Evolutionary conservation across 2,797 vertebrate species (phyloP), one percentile per base, ranked within the genome.

Genomic region (Hippoglossus hippoglossus): DNA sequence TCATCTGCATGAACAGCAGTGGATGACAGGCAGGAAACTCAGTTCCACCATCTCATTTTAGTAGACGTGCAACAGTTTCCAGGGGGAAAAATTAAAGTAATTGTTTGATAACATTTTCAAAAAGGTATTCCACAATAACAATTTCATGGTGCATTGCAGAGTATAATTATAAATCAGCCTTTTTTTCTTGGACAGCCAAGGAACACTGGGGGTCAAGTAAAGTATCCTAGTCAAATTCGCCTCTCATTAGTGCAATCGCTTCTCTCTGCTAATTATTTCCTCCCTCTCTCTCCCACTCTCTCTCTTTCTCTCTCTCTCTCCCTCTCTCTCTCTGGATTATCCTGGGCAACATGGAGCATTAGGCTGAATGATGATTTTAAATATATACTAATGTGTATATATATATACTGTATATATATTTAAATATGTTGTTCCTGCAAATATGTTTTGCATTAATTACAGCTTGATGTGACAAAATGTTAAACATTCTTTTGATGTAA

Each of bases 31-130:
- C 89, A 88, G 82, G 84, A 89, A 81, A 79, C 79, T 90, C 73
- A 44, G 82, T 74, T 71, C 67, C 83, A 59, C 90, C 86, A 84
- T 91, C 92, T 91, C 85, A 89, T 90, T 91, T 91, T 90, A 79
- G 81, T 83, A 80, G 88, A 90, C 88, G 87, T 91, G 94, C 93
- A 93, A 94, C 92, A 93, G 90, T 93, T 91, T 93, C 90, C 89
- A 74, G 82, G 69, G 69, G 85, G 85, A 77, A 86, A 92, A 94
- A 93, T 94, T 90, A 91, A 95, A 94, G 93, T 93, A 91, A 94
- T 92, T 93, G 94, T 94, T 94, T 95, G 94, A 95, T 94, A 95
- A 93, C 92, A 90, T 91, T 94, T 94, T 94, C 90, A 94, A 94
- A 95, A 94, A 93, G 90, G 93, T 94, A 92, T 92, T 93, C 91